Conservation (phyloP, 2,113 vertebrate genomes). For the Hypocryptadius cinnamomeus region DNA sequence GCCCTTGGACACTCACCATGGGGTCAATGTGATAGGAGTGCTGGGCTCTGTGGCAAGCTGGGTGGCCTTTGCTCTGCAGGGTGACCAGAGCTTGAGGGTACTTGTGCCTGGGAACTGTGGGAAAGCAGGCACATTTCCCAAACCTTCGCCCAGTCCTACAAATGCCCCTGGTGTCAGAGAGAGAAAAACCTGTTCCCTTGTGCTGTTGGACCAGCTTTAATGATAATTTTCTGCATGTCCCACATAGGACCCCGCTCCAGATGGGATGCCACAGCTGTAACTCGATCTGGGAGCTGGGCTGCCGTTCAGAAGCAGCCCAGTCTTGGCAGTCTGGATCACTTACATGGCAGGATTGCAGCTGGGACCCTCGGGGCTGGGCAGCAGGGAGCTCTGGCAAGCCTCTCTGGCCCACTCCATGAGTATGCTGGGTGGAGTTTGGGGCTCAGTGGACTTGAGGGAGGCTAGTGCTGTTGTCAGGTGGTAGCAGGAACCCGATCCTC, state of each 20-base stretch:
- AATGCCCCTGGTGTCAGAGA: not conserved
- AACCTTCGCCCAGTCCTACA: not conserved
- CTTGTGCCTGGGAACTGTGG: not conserved
- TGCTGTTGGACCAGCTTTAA: not conserved
- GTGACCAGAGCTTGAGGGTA: rapidly evolving
- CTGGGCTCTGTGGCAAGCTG: rapidly evolving
- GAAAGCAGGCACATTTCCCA: not conserved
- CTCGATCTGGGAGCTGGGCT: not conserved
- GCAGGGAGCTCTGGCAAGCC: not conserved
- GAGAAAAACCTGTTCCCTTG: not conserved
- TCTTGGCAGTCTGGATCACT: not conserved
- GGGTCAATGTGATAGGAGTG: not conserved
- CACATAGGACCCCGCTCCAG: not conserved
- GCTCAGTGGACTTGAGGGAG: constrained; percentile 1
- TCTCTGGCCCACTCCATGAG: not conserved
- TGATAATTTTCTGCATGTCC: not conserved
- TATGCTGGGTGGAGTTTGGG: not conserved
- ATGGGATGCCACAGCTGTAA: not conserved
- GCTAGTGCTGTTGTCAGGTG: not conserved
- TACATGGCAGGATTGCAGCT: not conserved
- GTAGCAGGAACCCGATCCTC: not conserved
- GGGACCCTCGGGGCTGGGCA: not conserved
- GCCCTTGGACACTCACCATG: not conserved
- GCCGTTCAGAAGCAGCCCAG: not conserved
- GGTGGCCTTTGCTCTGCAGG: rapidly evolving